These are phyloP conservation scores for Rallus limicola DNA, from an alignment of 2,113 vertebrate genomes.

Conservation along the genomic window DNA sequence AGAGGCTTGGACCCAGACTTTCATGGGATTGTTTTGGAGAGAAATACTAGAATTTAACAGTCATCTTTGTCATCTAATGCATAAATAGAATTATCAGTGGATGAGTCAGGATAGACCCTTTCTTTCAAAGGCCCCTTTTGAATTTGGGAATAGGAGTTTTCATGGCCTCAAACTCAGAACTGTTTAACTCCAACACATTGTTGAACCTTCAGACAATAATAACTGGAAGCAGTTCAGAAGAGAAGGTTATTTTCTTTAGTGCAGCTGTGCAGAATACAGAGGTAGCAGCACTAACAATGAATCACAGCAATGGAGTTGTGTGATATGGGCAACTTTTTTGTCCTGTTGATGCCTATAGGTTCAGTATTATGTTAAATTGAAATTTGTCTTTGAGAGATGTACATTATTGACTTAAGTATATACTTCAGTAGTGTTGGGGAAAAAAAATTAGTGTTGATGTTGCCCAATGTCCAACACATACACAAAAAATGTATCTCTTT, in stretches of 20 bases:
- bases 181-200: background rate
- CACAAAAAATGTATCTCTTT: background rate
- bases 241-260: background rate
- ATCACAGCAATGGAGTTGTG: background rate
- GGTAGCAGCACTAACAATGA: background rate
- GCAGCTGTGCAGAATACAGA: background rate
- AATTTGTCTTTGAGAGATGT: background rate
- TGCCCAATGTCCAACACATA: background rate
- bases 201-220: background rate
- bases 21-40: background rate
- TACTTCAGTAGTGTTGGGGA: background rate
- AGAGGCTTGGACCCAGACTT: rapidly evolving
- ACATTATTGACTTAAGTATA: background rate
- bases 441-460: background rate
- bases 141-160: background rate
- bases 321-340: background rate
- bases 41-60: background rate
- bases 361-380: background rate
- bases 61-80: background rate
- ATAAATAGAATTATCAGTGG: background rate
- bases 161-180: background rate
- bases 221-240: background rate
- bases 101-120: background rate
- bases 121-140: background rate
- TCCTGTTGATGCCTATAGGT: background rate